Conservation (phyloP, 2,113 vertebrate genomes). For the Orycteropus afer region DNA sequence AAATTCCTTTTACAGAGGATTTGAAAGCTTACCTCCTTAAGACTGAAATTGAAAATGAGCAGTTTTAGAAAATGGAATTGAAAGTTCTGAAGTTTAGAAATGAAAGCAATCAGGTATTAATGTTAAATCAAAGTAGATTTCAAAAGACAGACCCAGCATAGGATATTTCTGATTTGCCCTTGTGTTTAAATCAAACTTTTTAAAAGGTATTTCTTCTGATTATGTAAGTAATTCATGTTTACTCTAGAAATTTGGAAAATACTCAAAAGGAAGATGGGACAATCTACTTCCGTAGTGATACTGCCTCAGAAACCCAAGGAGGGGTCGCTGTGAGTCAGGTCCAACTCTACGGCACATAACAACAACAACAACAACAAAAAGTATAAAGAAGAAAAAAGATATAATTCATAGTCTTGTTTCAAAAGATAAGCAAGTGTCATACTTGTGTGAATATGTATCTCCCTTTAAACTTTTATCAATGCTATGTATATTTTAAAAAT, state of each 20-base stretch:
- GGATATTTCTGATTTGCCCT: background rate
- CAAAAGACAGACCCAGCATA: background rate
- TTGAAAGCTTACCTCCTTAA: slow-evolving; percentile 40
- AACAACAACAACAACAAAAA: too few relatives aligned
- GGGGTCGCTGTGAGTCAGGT: too few relatives aligned
- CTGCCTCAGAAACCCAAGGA: too few relatives aligned
- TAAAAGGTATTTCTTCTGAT: slow-evolving; percentile 24
- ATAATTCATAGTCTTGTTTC: slow-evolving; percentile 18
- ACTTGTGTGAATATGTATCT: background rate
- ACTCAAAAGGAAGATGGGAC: too few relatives aligned
- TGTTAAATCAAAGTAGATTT: slow-evolving; percentile 29
- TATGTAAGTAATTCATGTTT: slow-evolving; percentile 20
- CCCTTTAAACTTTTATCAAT: slow-evolving; percentile 26
- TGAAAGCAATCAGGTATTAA: background rate
- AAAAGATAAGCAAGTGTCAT: slow-evolving; percentile 2
- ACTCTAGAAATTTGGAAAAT: slow-evolving; percentile 7
- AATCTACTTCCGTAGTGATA: too few relatives aligned
- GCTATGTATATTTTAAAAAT: background rate
- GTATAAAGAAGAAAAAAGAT: background rate
- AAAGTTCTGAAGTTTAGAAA: slow-evolving; percentile 20
- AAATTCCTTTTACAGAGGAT: background rate
- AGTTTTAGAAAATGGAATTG: background rate
- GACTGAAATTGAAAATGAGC: background rate
- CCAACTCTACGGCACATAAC: too few relatives aligned
- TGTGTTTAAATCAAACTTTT: background rate